Evolutionary conservation across 1,140 invertebrate genomes (phyloP), one percentile per base, ranked within the genome.

Genomic region (Bathynomus jamesi): DNA sequence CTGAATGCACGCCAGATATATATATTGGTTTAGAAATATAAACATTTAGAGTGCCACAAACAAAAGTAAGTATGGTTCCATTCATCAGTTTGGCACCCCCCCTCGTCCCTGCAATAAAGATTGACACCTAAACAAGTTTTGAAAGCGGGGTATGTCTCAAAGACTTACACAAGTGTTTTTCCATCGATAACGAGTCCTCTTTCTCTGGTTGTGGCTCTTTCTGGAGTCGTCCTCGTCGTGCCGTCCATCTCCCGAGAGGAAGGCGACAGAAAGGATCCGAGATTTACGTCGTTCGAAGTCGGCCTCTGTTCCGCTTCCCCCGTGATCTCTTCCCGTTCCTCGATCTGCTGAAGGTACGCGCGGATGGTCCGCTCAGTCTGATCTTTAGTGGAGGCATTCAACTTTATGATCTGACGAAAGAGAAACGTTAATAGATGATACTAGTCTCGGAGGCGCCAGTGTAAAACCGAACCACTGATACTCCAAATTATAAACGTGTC

Each of bases 161-260:
- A 60, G 78, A 93, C 93, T 83, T 89, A 94, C 17, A 91, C 91
- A 61, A 98, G 83, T 11, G 94, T 95, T 81, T 92, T 91, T 11
- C 95, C 95, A 85, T 98, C 95, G 2, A 97, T 91, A 5, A 97
- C 91, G n/a, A 97, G 83, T 11, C 92, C 93, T 63, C 88, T 85
- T 80, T 85, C 73, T 71, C 81, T 69, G 46, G 65, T 61, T 69
- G 30, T 65, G 21, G 7, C 28, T n/a, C 29, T 61, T 31, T 60
- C 64, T 70, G 31, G 60, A 70, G 63, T 60, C 69, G 25, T 53
- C 25, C 0, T 32, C 69, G 46, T 27, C 25, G 13, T 17, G 3
- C 31, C n/a, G 24, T 60, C 28, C 21, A 3, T 11, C 46, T n/a
- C 11, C n/a, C n/a, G n/a, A 53, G n/a, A 11, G 11, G n/a, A n/a